Conservation (phyloP, 2,888 invertebrate species). For the Desoria tigrina region DNA sequence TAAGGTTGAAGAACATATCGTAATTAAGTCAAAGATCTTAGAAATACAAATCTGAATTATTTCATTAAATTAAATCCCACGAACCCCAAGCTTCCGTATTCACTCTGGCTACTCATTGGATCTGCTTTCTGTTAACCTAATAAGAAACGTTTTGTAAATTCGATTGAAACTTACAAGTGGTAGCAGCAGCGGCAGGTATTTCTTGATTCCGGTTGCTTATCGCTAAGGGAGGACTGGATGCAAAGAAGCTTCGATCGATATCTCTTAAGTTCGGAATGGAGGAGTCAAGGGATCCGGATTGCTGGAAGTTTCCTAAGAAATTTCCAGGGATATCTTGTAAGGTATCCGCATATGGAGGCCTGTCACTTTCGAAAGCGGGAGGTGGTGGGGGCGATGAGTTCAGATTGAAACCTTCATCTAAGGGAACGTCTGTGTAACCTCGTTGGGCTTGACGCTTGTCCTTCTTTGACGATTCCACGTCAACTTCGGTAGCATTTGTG, state of each 20-base stretch:
- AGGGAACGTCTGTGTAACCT: slow-evolving; percentile 50
- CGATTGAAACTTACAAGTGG: not conserved
- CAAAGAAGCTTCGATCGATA: too few species aligned
- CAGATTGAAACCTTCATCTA: slow-evolving; percentile 39
- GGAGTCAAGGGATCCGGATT: not conserved
- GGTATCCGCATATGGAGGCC: slow-evolving; percentile 37
- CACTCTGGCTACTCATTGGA: too few species aligned
- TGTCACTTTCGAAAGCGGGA: slow-evolving; percentile 39
- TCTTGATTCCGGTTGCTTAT: not conserved
- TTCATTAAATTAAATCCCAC: too few species aligned
- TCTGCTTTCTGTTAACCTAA: too few species aligned
- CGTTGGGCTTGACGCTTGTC: slow-evolving; percentile 49
- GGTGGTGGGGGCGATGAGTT: slow-evolving; percentile 42
- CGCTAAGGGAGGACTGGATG: too few species aligned
- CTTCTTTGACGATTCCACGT: slow-evolving; percentile 30
- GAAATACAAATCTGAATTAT: too few species aligned
- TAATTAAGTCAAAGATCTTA: too few species aligned
- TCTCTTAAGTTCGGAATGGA: not conserved
- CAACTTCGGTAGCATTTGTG: not conserved
- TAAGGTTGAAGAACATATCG: too few species aligned
- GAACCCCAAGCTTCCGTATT: too few species aligned
- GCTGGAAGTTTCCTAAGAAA: not conserved
- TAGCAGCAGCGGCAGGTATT: not conserved
- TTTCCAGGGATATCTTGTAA: not conserved
- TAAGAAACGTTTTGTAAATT: too few species aligned